Evolutionary conservation across 37 sponge, comb jelly and placozoan species (phyloP), one percentile per base, ranked within the genome.

Genomic region (Agelas oroides): DNA sequence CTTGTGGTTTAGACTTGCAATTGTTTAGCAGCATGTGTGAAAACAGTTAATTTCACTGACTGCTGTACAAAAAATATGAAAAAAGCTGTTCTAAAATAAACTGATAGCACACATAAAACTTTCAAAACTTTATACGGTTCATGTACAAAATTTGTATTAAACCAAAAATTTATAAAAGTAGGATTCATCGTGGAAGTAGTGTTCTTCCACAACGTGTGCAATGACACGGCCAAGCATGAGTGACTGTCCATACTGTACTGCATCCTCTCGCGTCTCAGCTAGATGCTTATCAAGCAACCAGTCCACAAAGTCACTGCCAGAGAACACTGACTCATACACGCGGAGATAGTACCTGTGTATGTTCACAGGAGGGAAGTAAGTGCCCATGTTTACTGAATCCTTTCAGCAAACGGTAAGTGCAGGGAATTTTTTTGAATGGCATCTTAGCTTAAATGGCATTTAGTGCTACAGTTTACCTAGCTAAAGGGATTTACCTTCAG

Each of bases 281-380:
- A 95, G 41, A 6, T 79, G 79, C 59, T 77, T 76, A 40, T 86
- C 62, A 40, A 92, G 31, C 71, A 95, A 80, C 96, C 96, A 95
- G 53, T 77, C 65, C 17, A 95, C 92, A 1, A 95, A 39, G 21
- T 95, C 90, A 57, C 46, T 41, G 0, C 96, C 96, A 66, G 73
- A 65, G 62, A 95, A 89, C 8, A 91, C 92, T 31, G 83, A 57
- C 40, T 86, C 56, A 59, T 92, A 95, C 1, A 41, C 60, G 1
- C 68, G 64, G 54, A 88, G 40, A 36, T 60, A 73, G 58, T 83
- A 89, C 33, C 89, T 89, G 28, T 59, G 17, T 6, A 70, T 82
- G 2, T 46, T n/a, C n/a, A 36, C 25, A 53, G 36, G 65, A 63
- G 46, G 30, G 19, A 17, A 65, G 13, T 24, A 24, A 65, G 66